Percentiles rank a stretch among this genome's conserved stretches.
Conservation (phyloP, 2,888 invertebrate species). For the Zaprionus lineosus region DNA sequence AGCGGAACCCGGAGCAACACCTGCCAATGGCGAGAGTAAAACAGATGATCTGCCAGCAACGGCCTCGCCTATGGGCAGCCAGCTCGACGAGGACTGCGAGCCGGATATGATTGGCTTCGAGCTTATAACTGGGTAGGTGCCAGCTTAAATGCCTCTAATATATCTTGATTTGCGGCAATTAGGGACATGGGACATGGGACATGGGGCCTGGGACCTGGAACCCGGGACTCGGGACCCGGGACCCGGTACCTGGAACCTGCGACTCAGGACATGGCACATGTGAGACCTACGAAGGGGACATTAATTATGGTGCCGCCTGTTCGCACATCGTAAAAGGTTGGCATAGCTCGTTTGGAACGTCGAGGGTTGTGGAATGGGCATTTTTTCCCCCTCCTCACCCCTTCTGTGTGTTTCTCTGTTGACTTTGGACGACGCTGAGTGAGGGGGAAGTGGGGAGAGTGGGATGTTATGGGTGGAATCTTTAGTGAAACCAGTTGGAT, state of each 20-base stretch:
- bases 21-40: slow-evolving; percentile 66
- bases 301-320: slow-evolving; percentile 49
- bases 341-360: background rate
- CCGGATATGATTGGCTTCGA: slow-evolving; percentile 96
- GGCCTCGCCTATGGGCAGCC: slow-evolving; percentile 53
- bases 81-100: slow-evolving; percentile 89
- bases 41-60: slow-evolving; percentile 61
- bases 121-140: slow-evolving; percentile 91
- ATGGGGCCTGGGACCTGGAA: slow-evolving; percentile 16
- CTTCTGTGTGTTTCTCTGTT: too few species aligned
- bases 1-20: slow-evolving; percentile 45
- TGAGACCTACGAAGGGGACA: slow-evolving; percentile 21
- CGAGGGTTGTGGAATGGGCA: slow-evolving; percentile 7
- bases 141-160: slow-evolving; percentile 47
- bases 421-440: too few species aligned
- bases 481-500: slow-evolving; percentile 38
- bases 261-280: too few species aligned
- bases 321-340: slow-evolving; percentile 60
- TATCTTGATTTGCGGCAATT: slow-evolving; percentile 56
- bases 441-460: too few species aligned
- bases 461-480: too few species aligned
- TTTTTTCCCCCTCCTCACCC: too few species aligned
- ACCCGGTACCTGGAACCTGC: slow-evolving; percentile 34
- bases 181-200: slow-evolving; percentile 47
- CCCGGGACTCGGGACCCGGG: slow-evolving; percentile 37